phyloP scores from a whole-genome alignment of 2,888 invertebrate species.

The Andrena trimmerana region DNA sequence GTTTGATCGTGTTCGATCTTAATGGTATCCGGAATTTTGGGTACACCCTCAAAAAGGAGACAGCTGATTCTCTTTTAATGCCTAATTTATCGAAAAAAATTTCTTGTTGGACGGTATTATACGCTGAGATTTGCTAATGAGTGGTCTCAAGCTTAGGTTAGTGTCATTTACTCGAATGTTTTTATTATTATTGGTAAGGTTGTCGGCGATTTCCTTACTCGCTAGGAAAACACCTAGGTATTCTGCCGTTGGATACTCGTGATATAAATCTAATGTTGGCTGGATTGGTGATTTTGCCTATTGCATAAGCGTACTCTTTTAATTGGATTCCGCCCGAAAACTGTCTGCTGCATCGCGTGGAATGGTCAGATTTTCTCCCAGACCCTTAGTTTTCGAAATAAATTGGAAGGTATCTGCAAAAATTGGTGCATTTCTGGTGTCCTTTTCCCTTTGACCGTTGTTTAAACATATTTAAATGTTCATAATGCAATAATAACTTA shows the following conservation, averaged over 20 bases:
- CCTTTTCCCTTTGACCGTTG: too few species aligned
- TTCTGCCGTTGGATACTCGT: conserved; percentile 21
- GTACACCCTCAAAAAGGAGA: conserved; percentile 50
- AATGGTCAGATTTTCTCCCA: too few species aligned
- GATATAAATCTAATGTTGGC: conserved; percentile 33
- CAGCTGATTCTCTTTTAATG: conserved; percentile 56
- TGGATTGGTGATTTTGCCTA: conserved; percentile 20
- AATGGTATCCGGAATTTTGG: neutral
- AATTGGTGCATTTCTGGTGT: too few species aligned
- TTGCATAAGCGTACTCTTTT: conserved; percentile 29
- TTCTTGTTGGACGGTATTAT: conserved; percentile 64
- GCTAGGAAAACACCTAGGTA: conserved; percentile 28
- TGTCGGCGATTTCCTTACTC: conserved; percentile 12
- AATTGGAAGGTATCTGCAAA: too few species aligned
- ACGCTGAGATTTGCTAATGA: conserved; percentile 54
- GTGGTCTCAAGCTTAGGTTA: conserved; percentile 29
- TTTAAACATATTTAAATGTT: too few species aligned
- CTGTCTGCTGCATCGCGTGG: too few species aligned
- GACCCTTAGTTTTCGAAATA: too few species aligned
- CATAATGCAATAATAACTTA: too few species aligned
- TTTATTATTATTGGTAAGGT: conserved; percentile 13
- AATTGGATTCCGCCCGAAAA: conserved; percentile 15
- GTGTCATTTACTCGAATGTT: neutral
- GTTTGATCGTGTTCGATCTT: neutral
- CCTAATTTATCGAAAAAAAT: conserved; percentile 46